phyloP scores from a whole-genome alignment of 2,888 invertebrate genomes.

The Lottia scabra region DNA sequence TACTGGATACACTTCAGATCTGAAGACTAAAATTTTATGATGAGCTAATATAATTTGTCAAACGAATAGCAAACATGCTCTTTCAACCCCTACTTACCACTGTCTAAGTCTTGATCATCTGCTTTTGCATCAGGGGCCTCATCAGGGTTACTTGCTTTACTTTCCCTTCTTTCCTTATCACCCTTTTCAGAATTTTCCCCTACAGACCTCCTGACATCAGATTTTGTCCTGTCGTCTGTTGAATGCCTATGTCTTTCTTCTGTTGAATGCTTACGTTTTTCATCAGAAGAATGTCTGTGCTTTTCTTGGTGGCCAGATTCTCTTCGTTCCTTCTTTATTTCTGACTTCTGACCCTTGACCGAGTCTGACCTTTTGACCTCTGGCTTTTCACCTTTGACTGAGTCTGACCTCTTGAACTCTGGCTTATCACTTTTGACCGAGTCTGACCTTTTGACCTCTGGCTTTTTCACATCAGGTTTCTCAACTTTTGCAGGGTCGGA shows the following conservation, averaged over 20 bases:
- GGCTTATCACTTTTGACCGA: not conserved
- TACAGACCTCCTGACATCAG: not conserved
- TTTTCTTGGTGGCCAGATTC: not conserved
- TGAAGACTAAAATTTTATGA: too few species aligned
- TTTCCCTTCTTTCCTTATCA: conserved; percentile 14
- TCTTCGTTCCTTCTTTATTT: not conserved
- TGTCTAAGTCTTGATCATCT: not conserved
- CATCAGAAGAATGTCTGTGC: not conserved
- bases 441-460: not conserved
- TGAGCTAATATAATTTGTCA: too few species aligned
- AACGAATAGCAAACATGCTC: too few species aligned
- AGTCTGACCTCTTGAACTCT: not conserved
- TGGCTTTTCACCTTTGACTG: not conserved
- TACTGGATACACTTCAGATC: too few species aligned
- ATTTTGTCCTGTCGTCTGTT: not conserved
- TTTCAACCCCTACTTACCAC: not conserved
- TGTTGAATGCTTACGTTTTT: conserved; percentile 1
- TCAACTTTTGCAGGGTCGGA: not conserved
- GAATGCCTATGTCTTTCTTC: not conserved
- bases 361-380: not conserved
- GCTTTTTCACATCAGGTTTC: not conserved
- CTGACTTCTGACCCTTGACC: not conserved
- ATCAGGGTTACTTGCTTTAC: not conserved
- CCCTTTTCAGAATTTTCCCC: not conserved
- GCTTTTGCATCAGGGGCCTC: not conserved